These are phyloP conservation scores for Orthosia cruda DNA, from an alignment of 2,888 invertebrate species.

Conservation along the genomic window DNA sequence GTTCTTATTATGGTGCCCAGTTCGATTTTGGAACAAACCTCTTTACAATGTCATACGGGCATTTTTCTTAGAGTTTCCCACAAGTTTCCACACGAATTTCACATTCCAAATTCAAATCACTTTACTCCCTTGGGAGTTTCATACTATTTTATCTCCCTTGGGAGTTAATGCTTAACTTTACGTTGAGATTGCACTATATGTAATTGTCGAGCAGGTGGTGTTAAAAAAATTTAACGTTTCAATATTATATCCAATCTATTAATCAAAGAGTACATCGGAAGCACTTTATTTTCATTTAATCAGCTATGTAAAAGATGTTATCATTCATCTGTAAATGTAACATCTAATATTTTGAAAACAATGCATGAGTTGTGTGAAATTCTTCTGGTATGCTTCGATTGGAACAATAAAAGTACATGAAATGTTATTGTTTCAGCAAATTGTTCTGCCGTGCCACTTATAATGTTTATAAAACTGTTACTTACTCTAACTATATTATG, in stretches of 20 bases:
- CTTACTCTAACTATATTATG: conserved; percentile 7
- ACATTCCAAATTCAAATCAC: no score
- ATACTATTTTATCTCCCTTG: no score
- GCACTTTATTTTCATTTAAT: conserved; percentile 25
- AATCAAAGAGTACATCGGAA: background rate
- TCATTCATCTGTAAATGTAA: conserved; percentile 43
- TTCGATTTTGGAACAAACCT: no score
- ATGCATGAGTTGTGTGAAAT: conserved; percentile 32
- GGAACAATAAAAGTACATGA: conserved; percentile 45
- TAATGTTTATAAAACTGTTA: conserved; percentile 35
- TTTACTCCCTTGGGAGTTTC: no score
- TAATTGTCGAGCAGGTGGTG: no score
- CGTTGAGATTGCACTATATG: no score
- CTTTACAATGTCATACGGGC: no score
- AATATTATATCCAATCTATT: background rate
- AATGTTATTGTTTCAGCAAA: conserved; percentile 49
- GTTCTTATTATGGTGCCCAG: no score
- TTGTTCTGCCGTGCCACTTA: conserved; percentile 38
- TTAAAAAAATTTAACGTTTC: background rate
- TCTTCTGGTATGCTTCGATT: conserved; percentile 45
- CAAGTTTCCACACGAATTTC: no score
- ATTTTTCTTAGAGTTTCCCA: no score
- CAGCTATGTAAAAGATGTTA: conserved; percentile 38
- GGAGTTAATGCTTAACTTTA: no score
- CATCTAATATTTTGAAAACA: conserved; percentile 62